Base-by-base conservation (phyloP, 2,888 invertebrate genomes). In the Caenorhabditis sinica region DNA sequence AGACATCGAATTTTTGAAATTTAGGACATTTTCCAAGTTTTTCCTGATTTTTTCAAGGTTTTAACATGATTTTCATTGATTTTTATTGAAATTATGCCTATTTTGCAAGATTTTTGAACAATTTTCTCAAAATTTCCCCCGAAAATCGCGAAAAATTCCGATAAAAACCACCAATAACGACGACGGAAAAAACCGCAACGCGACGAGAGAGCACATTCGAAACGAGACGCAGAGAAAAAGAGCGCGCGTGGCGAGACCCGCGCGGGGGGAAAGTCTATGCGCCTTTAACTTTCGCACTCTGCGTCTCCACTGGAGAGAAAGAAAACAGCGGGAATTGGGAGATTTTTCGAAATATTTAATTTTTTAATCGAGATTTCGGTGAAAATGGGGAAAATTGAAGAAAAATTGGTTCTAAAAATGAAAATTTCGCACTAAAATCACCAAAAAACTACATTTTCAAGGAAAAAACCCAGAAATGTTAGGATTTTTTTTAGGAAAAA, bases 221-320 rank as follows among this genome's bases (percentile, higher is more conserved):
- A 53, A 17, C 25, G 56, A 69, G 69, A 25, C 28, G 51, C 30
- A 72, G 72, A 71, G 43, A 66, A 45, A 43, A 33, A 45, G 43
- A 9, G n/a, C 60, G 15, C 20, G 72, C 80, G 72, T 33, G 3
- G 65, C 60, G 66, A 60, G 72, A 73, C 72, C 63, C 66, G 30
- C 28, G 20, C 9, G 8, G 0, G 3, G 9, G 9, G 6, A 17
- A 25, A 49, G 6, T 25, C 17, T 6, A n/a, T 71, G 72, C 36
- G 33, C 80, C 80, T 80, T 80, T 72, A 72, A 73, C n/a, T 11
- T 53, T 72, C 36, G 25, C 43, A 28, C 40, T 25, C 66, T 73
- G 30, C 51, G 74, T 69, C 40, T 82, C 68, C 28, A 0, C 53
- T 25, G 33, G 20, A 30, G 33, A 17, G n/a, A 25, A 5, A 36